Evolutionary conservation across 2,797 vertebrate genomes (phyloP), one percentile per base, ranked within the genome.

Genomic region (Micromesistius poutassou): DNA sequence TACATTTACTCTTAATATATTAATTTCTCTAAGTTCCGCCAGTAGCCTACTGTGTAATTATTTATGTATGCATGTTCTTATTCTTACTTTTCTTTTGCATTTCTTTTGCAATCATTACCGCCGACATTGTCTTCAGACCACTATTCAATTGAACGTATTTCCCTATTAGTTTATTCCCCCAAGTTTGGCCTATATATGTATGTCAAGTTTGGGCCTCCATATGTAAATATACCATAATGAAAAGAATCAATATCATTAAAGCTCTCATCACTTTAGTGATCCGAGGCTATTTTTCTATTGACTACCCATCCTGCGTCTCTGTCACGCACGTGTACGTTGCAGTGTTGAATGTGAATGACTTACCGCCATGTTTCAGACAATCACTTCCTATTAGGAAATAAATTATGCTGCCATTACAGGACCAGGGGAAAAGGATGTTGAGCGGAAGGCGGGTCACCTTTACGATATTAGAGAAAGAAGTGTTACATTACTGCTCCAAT

Each of bases 351-450:
- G 31, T 66, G 77, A 77, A 75, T 87, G 82, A 86, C 74, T 81
- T 76, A 85, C 40, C 73, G 73, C 31, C 66, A 73, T 78, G 80
- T 75, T 81, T 79, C 28, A 73, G 36, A 72, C 74, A 79, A 83
- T 86, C 78, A 81, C 38, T 84, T 74, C 77, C 74, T 78, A 80
- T 86, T 78, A 78, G 78, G 35, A 72, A 76, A n/a, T 85, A 79
- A 81, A 74, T 74, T 79, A 78, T 78, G 77, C 74, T 79, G 71
- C 76, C 78, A 74, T 77, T 81, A 36, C 31, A 7, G 75, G 74
- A 70, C 28, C 31, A 62, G 55, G 19, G 66, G 42, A 78, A 72
- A 66, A 68, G 81, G 74, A 35, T 77, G 62, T 74, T 40, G 30
- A 1, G 35, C 1, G 7, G 76, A 74, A 83, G 83, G 16, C 74